Evolutionary conservation across 35 echinoderm and acorn worm species (phyloP), one percentile per base, ranked within the genome.

Genomic region (Acanthaster planci): DNA sequence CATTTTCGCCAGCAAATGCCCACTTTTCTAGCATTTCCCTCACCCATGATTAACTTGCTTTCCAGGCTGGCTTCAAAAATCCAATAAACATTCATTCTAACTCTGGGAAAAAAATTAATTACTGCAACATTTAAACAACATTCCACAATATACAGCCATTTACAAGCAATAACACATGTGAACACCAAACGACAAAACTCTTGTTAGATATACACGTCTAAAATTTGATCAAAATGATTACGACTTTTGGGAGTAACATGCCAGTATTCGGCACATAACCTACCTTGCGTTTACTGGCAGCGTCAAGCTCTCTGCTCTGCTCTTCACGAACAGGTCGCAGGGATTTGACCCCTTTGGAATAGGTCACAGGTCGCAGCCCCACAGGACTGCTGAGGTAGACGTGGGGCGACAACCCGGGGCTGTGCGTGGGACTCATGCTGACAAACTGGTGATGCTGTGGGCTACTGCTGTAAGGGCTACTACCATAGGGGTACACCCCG

Each of bases 341-440:
- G 21, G 81, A 26, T 38, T 83, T 83, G 51, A 83, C 56, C 54
- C n/a, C 56, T 36, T 83, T 83, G 30, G 27, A 26, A 60, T 58
- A 83, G 35, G 51, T 14, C 53, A 53, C 32, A 26, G 26, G 64
- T 35, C 81, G 53, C 4, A 83, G 27, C 23, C 81, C 81, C 38
- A 83, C 81, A 18, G 81, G 81, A 21, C 81, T 83, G 32, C 81
- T 83, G 51, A 83, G 81, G 53, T 60, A 83, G 30, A 83, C 64
- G 14, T 72, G 64, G 5, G 64, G 64, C 10, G 64, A 30, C 30
- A 72, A 34, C 5, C 51, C 56, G 34, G 81, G 35, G 51, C 32
- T 53, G 27, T 83, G 53, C 18, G 81, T 36, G 7, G 81, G 81
- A 58, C 81, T 83, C 27, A 58, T 51, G 55, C 51, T 52, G n/a